Evolutionary conservation across 2,888 invertebrate genomes (phyloP), one percentile per base, ranked within the genome.

Genomic region (Pristionchus japonicus): DNA sequence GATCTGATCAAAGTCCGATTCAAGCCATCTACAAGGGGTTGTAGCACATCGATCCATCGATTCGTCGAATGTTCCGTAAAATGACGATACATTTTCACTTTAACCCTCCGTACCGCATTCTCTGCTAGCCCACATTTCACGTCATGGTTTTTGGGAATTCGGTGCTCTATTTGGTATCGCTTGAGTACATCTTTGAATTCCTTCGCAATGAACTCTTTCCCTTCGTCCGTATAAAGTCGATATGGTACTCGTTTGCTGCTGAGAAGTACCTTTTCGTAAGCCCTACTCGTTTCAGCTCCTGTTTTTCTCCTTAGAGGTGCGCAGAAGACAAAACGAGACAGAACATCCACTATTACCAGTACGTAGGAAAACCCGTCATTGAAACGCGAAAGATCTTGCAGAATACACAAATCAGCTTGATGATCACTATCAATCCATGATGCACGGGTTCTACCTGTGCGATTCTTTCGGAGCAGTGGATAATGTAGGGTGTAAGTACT

Each of bases 121-220:
- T 83, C 83, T 34, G 83, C 83, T 23, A 49, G 37, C 6, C 83
- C 83, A 52, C 52, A 49, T n/a, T 83, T 83, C 34, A 83, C 83
- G 23, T 83, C 83, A 27, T 83, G 83, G 27, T 83, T 83, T 34
- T 83, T 83, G n/a, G 83, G 83, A n/a, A 83, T 83, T 57, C 83
- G n/a, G 23, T 83, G 83, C 17, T 83, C 83, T 15, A 83, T 83
- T 1, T 27, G 34, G 57, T 83, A 83, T 4, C 83, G 83, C 37
- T 7, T 23, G 31, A 83, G 57, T 23, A 83, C 57, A 31, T 83
- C 31, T 37, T 57, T 49, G 37, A 83, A 83, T 6, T 49, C 52
- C 23, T 49, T 57, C 0, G 52, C 83, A 6, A 49, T 57, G 15
- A 57, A 83, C 23, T 83, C 83, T 31, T 37, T 34, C 0, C 83